These are phyloP conservation scores for Kryphioiulus occultus DNA, from an alignment of 2,888 invertebrate species.

Conservation along the genomic window DNA sequence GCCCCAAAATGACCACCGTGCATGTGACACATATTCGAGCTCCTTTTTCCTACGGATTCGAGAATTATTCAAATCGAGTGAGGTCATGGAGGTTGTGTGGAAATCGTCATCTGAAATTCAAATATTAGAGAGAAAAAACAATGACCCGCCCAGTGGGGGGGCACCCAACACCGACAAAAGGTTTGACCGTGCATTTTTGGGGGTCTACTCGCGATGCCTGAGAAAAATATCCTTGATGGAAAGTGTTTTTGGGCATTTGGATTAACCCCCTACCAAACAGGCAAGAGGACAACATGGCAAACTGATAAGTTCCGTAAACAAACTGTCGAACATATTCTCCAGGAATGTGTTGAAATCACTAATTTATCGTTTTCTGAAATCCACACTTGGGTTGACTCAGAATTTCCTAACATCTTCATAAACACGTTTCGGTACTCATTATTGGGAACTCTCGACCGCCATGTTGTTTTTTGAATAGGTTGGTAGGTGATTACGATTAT, in stretches of 20 bases:
- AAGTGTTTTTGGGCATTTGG: not conserved
- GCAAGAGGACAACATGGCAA: not conserved
- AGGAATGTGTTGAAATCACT: too few species aligned
- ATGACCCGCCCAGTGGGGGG: not conserved
- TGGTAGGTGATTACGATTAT: not conserved
- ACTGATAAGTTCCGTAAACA: conserved; percentile 8
- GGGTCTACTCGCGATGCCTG: conserved; percentile 18
- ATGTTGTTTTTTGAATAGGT: not conserved
- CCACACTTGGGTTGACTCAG: too few species aligned
- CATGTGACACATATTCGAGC: not conserved
- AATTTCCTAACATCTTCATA: too few species aligned
- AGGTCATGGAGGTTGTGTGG: conserved; percentile 35
- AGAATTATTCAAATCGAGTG: not conserved
- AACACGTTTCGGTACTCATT: not conserved
- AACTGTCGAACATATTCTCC: not conserved
- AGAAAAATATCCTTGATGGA: conserved; percentile 31
- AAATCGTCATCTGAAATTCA: conserved; percentile 4
- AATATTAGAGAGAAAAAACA: not conserved
- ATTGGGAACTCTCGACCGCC: not conserved
- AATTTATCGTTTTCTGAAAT: too few species aligned
- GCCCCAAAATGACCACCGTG: not conserved
- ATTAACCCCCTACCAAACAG: not conserved
- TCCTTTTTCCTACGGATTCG: not conserved
- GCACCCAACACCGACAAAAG: not conserved
- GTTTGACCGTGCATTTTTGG: conserved; percentile 4